Conservation (phyloP, 1,140 invertebrate species). For the Orchestia grillus region DNA sequence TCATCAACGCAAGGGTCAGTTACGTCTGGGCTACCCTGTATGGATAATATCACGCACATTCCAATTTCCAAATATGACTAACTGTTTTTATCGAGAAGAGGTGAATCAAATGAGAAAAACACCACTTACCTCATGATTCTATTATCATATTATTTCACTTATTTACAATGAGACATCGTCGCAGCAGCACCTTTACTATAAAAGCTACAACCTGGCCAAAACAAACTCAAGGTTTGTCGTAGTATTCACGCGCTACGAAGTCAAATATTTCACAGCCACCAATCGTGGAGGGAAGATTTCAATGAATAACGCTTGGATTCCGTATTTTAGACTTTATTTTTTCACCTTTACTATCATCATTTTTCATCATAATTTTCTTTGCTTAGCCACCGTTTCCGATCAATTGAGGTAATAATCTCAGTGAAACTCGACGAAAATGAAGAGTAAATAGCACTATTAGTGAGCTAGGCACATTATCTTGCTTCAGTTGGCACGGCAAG, state of each 20-base stretch:
- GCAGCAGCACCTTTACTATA: neutral
- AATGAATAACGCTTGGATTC: no score
- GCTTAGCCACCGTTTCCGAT: no score
- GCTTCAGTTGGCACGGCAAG: no score
- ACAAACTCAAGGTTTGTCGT: neutral
- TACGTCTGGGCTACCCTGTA: no score
- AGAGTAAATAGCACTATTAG: no score
- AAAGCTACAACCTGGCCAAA: neutral
- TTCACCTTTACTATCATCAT: no score
- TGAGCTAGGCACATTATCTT: no score
- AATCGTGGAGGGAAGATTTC: neutral
- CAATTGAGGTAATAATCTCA: no score
- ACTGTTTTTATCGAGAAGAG: neutral
- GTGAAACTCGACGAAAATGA: no score
- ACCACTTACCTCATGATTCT: neutral
- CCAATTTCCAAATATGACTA: neutral
- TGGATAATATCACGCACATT: neutral
- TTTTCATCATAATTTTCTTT: no score
- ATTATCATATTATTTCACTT: neutral
- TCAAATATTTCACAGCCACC: neutral
- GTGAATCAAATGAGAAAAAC: neutral
- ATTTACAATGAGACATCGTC: neutral
- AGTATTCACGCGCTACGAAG: neutral
- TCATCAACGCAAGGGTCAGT: no score
- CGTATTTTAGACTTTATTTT: no score